phyloP scores from a whole-genome alignment of 1,140 invertebrate species.

The Harlomillsia oculata region DNA sequence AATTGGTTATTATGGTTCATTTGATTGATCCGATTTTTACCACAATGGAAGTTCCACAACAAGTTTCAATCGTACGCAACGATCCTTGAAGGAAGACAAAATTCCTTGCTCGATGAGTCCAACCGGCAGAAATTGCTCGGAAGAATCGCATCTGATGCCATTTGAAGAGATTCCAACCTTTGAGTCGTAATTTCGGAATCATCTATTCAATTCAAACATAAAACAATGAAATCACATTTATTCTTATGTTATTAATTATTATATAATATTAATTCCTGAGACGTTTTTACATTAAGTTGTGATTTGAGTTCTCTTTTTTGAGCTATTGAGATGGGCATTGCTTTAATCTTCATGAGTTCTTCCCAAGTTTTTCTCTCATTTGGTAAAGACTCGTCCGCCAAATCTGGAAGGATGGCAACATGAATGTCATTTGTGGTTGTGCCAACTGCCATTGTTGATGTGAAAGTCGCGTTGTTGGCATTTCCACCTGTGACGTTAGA shows the following conservation, averaged over 20 bases:
- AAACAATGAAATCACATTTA: background rate
- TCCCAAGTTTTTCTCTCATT: slow-evolving; percentile 76
- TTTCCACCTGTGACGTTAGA: no score
- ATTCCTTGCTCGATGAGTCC: slow-evolving; percentile 27
- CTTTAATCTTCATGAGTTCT: slow-evolving; percentile 73
- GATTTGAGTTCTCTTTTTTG: slow-evolving; percentile 68
- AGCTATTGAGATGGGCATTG: slow-evolving; percentile 67
- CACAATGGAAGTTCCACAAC: slow-evolving; percentile 27
- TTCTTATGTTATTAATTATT: background rate
- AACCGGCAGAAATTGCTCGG: slow-evolving; percentile 44
- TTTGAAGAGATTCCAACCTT: slow-evolving; percentile 66
- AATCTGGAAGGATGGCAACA: slow-evolving; percentile 52
- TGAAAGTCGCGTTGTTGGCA: background rate
- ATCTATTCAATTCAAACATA: slow-evolving; percentile 47
- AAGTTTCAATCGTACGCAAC: slow-evolving; percentile 17
- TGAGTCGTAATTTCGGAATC: slow-evolving; percentile 63
- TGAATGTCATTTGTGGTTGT: slow-evolving; percentile 49
- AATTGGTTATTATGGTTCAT: no score
- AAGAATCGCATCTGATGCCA: slow-evolving; percentile 61
- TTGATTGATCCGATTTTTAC: no score
- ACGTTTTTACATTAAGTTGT: slow-evolving; percentile 56
- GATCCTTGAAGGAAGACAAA: slow-evolving; percentile 17
- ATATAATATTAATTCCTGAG: no score
- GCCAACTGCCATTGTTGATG: slow-evolving; percentile 6
- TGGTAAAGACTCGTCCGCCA: slow-evolving; percentile 52